Conservation (phyloP, 2,888 invertebrate species). For the Tubulanus polymorphus region DNA sequence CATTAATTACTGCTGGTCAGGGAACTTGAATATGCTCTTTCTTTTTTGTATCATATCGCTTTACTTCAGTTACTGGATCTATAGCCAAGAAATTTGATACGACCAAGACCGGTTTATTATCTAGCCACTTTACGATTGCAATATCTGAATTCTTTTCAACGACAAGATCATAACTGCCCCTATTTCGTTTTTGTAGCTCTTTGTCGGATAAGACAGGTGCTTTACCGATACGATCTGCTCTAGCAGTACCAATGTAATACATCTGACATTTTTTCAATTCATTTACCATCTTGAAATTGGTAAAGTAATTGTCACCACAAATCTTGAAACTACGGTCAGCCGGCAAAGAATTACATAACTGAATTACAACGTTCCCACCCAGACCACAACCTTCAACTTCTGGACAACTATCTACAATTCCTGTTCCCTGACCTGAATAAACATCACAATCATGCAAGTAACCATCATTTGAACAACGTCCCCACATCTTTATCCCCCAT, state of each 20-base stretch:
- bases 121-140: slow-evolving; percentile 21
- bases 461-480: slow-evolving; percentile 2
- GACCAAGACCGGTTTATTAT: slow-evolving; percentile 20
- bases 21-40: slow-evolving; percentile 4
- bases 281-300: slow-evolving; percentile 5
- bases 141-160: slow-evolving; percentile 13
- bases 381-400: slow-evolving; percentile 11
- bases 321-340: slow-evolving; percentile 14
- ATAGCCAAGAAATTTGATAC: slow-evolving; percentile 17
- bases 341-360: slow-evolving; percentile 1
- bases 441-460: slow-evolving; percentile 14
- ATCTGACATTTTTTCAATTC: slow-evolving; percentile 7
- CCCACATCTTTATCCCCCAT: slow-evolving; percentile 23
- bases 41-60: slow-evolving; percentile 12
- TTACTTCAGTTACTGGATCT: slow-evolving; percentile 13
- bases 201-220: slow-evolving; percentile 19
- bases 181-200: slow-evolving; percentile 15
- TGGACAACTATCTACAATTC: neutral
- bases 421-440: slow-evolving; percentile 10
- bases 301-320: slow-evolving; percentile 13
- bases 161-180: slow-evolving; percentile 17
- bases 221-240: slow-evolving; percentile 13
- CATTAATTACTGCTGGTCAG: neutral
- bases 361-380: slow-evolving; percentile 11
- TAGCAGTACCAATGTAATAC: slow-evolving; percentile 14